Conservation (phyloP, 2,888 invertebrate genomes). For the Drosophila yooni region DNA sequence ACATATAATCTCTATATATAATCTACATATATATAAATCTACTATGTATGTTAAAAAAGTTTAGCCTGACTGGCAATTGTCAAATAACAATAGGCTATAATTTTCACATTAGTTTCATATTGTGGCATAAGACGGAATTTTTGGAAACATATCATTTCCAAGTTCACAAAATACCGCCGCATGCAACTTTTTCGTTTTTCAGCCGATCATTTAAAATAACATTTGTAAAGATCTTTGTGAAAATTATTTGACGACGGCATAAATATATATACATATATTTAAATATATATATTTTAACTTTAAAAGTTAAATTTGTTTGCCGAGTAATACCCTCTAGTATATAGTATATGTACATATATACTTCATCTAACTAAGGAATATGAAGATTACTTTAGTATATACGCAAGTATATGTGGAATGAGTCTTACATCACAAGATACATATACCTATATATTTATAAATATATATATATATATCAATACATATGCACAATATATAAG, state of each 20-base stretch:
- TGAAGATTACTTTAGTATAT: slow-evolving; percentile 24
- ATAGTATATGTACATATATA: neutral
- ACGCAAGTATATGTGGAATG: slow-evolving; percentile 23
- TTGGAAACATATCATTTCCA: neutral
- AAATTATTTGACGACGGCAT: neutral
- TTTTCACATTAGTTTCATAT: neutral
- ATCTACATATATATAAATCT: slow-evolving; percentile 1
- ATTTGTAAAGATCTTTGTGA: neutral
- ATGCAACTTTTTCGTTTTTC: neutral
- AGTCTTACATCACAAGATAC: slow-evolving; percentile 24
- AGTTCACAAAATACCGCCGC: neutral
- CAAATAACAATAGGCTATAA: neutral
- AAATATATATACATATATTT: neutral
- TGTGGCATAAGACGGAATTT: neutral
- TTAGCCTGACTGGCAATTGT: neutral
- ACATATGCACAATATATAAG: slow-evolving; percentile 23
- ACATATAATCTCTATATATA: slow-evolving; percentile 14
- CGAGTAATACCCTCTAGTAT: neutral
- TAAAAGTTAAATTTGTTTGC: neutral
- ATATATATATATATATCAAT: neutral
- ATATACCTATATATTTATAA: neutral
- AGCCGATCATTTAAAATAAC: neutral
- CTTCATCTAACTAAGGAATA: slow-evolving; percentile 11
- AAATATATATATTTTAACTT: neutral
- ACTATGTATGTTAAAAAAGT: neutral